Percentiles rank a stretch among this genome's conserved stretches.
Evolutionary conservation across 2,888 invertebrate genomes (phyloP).

Genomic region (Noctua comes): DNA sequence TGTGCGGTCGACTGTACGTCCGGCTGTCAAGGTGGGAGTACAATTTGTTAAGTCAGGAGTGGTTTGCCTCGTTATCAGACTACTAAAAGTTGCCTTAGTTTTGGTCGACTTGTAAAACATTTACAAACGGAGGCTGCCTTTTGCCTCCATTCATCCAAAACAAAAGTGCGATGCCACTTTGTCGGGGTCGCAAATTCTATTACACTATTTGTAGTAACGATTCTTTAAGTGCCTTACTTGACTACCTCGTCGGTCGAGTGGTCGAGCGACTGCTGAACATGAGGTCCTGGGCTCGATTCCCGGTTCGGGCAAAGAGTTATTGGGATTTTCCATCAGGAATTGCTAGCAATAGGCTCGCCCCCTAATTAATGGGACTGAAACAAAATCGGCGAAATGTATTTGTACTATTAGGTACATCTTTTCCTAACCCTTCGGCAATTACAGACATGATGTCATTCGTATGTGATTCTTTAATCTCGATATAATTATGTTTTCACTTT

Average conservation of each 20-base stretch:
- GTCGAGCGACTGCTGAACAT: neutral
- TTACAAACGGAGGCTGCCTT: neutral
- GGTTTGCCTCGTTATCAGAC: constrained; percentile 63
- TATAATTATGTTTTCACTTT: neutral
- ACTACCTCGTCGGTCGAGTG: neutral
- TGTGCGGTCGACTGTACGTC: constrained; percentile 32
- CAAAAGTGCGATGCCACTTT: neutral
- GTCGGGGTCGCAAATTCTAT: neutral
- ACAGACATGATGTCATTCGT: no score
- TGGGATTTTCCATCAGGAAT: no score
- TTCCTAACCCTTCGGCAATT: no score
- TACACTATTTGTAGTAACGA: neutral
- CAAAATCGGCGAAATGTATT: neutral
- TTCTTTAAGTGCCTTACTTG: no score
- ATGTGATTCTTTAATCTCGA: neutral
- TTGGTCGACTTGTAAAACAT: constrained; percentile 2
- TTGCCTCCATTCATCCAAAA: neutral
- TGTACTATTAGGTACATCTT: no score
- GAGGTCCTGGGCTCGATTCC: neutral
- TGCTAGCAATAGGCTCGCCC: neutral
- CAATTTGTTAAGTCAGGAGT: constrained; percentile 63
- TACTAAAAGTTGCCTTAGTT: constrained; percentile 38
- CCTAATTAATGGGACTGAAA: neutral
- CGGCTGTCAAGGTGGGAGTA: constrained; percentile 60
- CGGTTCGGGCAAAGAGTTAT: neutral